Percentiles rank a stretch among this genome's conserved stretches.
These are phyloP conservation scores for Cephalopholis sonnerati DNA, from an alignment of 2,113 vertebrate species.

Conservation along the genomic window DNA sequence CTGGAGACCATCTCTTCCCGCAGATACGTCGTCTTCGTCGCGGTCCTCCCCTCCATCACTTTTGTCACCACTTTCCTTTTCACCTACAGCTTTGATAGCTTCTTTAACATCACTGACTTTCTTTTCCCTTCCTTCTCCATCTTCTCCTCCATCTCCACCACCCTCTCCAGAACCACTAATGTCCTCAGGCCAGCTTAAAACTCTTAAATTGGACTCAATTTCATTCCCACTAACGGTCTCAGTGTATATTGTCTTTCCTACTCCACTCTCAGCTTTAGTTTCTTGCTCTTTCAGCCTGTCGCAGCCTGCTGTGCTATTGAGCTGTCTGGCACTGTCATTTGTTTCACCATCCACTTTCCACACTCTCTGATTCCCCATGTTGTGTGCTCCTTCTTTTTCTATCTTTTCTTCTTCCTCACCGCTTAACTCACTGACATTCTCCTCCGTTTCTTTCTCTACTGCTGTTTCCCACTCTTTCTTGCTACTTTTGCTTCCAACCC, in stretches of 20 bases:
- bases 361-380: neutral
- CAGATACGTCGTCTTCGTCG: neutral
- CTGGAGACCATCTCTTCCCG: neutral
- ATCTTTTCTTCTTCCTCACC: neutral
- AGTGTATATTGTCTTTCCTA: neutral
- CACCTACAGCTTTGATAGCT: neutral
- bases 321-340: constrained; percentile 4
- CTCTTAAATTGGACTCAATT: neutral
- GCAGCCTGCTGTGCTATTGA: neutral
- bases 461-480: neutral
- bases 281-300: constrained; percentile 9
- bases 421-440: constrained; percentile 17
- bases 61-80: neutral
- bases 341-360: neutral
- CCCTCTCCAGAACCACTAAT: constrained; percentile 59
- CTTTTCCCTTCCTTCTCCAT: neutral
- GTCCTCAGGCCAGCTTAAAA: constrained; percentile 34
- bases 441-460: neutral
- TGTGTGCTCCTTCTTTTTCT: neutral
- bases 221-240: constrained; percentile 30
- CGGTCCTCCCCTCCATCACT: neutral
- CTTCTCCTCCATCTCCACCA: neutral
- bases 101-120: neutral
- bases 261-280: neutral
- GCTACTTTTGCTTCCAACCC: neutral